Conservation (phyloP, 2,113 vertebrate genomes). For the Sphyrna mokarran region DNA sequence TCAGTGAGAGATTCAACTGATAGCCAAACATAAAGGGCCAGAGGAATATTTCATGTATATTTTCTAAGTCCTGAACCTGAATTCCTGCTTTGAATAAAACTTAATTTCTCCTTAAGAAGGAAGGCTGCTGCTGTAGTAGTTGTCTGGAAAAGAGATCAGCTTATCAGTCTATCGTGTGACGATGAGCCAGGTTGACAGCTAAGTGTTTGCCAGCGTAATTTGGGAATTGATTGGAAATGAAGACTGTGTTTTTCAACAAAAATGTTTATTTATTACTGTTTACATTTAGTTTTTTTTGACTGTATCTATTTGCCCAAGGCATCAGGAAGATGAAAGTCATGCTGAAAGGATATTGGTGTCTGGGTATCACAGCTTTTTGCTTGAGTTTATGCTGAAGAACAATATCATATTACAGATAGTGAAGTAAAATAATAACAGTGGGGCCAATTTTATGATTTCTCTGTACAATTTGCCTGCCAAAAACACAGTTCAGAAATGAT, state of each 20-base stretch:
- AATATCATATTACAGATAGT: conserved; percentile 5
- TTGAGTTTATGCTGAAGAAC: background rate
- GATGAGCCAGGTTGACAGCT: background rate
- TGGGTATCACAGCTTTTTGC: background rate
- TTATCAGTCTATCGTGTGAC: background rate
- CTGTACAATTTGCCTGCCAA: background rate
- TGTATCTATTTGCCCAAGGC: background rate
- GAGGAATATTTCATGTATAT: background rate
- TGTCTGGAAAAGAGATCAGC: background rate
- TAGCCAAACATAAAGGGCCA: background rate
- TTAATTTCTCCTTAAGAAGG: background rate
- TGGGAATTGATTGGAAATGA: conserved; percentile 4
- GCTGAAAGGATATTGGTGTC: background rate
- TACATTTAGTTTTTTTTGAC: background rate
- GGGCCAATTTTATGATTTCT: background rate
- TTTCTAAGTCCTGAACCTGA: background rate
- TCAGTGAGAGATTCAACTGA: background rate
- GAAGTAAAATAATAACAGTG: background rate
- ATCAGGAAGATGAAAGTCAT: background rate
- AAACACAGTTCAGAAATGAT: background rate
- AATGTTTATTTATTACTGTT: conserved; percentile 29
- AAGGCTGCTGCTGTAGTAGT: background rate
- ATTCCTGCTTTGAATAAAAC: background rate
- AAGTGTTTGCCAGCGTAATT: conserved; percentile 11
- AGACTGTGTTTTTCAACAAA: conserved; percentile 1